Conservation (phyloP, 2,113 vertebrate species). For the Cephalopterus ornatus region DNA sequence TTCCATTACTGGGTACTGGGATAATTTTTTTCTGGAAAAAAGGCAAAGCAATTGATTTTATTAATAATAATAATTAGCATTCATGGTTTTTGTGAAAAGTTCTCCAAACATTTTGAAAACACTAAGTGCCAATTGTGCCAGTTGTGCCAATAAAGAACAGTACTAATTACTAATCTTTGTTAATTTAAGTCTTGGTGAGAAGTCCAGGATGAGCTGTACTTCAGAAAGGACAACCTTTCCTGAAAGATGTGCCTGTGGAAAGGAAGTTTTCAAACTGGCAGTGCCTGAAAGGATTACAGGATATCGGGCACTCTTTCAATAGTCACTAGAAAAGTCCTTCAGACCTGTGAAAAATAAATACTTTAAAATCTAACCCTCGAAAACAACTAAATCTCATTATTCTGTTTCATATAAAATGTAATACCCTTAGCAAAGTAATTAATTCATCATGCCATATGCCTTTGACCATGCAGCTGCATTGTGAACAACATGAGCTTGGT, state of each 20-base stretch:
- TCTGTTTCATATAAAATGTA: background rate
- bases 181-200: background rate
- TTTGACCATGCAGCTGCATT: background rate
- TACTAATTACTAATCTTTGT: background rate
- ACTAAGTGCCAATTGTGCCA: no score
- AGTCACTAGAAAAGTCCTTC: background rate
- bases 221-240: background rate
- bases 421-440: background rate
- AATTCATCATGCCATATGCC: background rate
- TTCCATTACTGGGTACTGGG: background rate
- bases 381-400: background rate
- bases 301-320: background rate
- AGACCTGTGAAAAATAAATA: background rate
- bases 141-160: background rate
- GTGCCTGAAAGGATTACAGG: background rate
- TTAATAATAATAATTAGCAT: background rate
- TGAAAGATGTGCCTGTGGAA: fast-evolving
- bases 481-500: background rate
- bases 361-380: background rate
- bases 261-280: background rate
- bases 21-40: background rate
- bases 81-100: background rate
- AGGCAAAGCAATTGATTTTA: background rate
- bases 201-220: fast-evolving
- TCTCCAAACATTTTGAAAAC: background rate